Evolutionary conservation across 2,113 vertebrate genomes (phyloP), one percentile per base, ranked within the genome.

Genomic region (Osmerus eperlanus): DNA sequence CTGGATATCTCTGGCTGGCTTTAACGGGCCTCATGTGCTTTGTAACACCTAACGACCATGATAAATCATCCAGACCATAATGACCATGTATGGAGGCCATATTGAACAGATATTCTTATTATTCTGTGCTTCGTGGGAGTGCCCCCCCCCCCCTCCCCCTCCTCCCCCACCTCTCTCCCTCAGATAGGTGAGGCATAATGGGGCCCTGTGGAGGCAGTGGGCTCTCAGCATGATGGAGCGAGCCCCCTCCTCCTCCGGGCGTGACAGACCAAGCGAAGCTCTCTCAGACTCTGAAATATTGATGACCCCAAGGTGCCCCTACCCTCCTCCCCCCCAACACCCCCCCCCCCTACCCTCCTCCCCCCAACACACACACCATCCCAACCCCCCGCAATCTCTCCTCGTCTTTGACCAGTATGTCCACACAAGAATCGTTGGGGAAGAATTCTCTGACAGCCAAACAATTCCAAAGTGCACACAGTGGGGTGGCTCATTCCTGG

Each of bases 201-300:
- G 64, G 25, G 69, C 68, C 59, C 71, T 19, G 64, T 65, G 61
- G 76, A 78, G 61, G 25, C n/a, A 66, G 6, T 66, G 18, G 56
- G 66, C 64, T 70, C 62, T 73, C 21, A 2, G 59, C 61, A 61
- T 66, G 19, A 82, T 79, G 62, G 73, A 84, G 18, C 0, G 66
- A 18, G 7, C 9, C 21, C 25, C 19, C 52, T 67, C 5, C 21
- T 59, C 41, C 32, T 29, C 62, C 3, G 21, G 29, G 36, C 14
- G n/a, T 21, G 21, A 4, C 32, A 19, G 12, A 23, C 55, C 8
- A 65, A 6, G 29, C 29, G 8, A 28, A 19, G 23, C 16, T 55
- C 23, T 55, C 58, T 71, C 55, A 64, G 75, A 68, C 76, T 79
- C 71, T 73, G 25, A 71, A 71, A 76, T 78, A 81, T 84, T 79